phyloP scores from a whole-genome alignment of 2,113 vertebrate genomes.

The Alosa alosa region DNA sequence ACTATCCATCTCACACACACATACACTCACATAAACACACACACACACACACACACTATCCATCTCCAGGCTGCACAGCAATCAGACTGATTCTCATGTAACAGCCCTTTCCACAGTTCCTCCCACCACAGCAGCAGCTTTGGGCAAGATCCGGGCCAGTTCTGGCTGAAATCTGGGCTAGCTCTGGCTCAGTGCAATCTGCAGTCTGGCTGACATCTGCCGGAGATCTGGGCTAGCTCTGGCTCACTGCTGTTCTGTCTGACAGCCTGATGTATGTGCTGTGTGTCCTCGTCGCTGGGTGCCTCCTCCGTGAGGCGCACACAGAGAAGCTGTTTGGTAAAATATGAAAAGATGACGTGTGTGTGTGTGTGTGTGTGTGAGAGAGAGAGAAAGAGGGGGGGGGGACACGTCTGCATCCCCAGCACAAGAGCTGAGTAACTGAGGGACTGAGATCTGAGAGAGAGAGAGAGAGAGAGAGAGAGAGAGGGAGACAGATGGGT shows the following conservation, averaged over 20 bases:
- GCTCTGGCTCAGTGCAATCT: too few relatives aligned
- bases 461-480: background rate
- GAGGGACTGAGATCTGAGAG: slow-evolving; percentile 10
- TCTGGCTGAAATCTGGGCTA: too few relatives aligned
- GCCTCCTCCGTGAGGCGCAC: background rate
- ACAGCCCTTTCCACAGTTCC: too few relatives aligned
- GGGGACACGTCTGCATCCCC: slow-evolving; percentile 50
- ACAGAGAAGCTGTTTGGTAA: slow-evolving; percentile 15
- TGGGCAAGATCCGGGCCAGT: too few relatives aligned
- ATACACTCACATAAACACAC: background rate
- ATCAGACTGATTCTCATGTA: too few relatives aligned
- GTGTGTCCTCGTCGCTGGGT: background rate
- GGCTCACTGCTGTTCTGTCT: too few relatives aligned
- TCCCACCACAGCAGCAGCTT: too few relatives aligned
- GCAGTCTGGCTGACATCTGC: too few relatives aligned
- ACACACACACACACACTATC: background rate
- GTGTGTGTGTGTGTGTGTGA: background rate
- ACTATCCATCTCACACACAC: too few relatives aligned
- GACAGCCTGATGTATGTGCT: background rate
- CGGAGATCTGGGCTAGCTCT: too few relatives aligned
- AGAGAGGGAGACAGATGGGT: slow-evolving; percentile 35
- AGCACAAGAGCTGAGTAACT: slow-evolving; percentile 19
- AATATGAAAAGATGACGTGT: slow-evolving; percentile 24
- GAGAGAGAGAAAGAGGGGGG: background rate
- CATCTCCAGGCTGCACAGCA: too few relatives aligned